A percentile compares a stretch with the other conserved stretches of the same genome.
phyloP scores from a whole-genome alignment of 2,888 invertebrate genomes.

The Agrochola circellaris region DNA sequence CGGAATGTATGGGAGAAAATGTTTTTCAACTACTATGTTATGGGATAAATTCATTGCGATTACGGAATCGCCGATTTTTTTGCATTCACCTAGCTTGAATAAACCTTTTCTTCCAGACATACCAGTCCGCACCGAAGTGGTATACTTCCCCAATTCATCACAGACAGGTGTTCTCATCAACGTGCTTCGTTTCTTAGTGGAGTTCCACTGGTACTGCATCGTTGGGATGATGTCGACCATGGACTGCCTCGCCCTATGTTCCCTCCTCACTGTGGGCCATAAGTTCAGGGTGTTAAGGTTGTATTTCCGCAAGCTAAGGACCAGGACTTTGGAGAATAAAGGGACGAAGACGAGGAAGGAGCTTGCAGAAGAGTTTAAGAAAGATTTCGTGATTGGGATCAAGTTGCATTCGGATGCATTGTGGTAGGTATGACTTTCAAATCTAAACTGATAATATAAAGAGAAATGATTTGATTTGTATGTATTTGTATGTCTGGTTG shows the following conservation, averaged over 20 bases:
- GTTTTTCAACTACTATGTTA: too few species aligned
- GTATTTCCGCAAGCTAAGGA: constrained; percentile 72
- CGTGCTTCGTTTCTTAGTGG: constrained; percentile 72
- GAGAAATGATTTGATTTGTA: too few species aligned
- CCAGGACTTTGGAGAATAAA: constrained; percentile 61
- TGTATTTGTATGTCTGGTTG: too few species aligned
- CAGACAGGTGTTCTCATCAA: constrained; percentile 69
- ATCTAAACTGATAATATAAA: too few species aligned
- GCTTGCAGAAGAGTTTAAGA: constrained; percentile 68
- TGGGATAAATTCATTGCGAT: too few species aligned
- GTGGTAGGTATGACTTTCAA: constrained; percentile 68
- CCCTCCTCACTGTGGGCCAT: constrained; percentile 72
- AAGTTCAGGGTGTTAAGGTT: constrained; percentile 76
- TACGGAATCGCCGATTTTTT: too few species aligned
- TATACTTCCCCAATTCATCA: constrained; percentile 71
- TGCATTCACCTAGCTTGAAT: background rate
- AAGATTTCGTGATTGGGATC: constrained; percentile 76
- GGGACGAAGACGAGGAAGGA: constrained; percentile 54
- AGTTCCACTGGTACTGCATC: constrained; percentile 79
- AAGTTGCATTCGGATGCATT: constrained; percentile 78
- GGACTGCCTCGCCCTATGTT: constrained; percentile 74
- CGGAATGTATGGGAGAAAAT: too few species aligned
- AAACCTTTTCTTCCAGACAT: constrained; percentile 67
- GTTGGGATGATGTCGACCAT: constrained; percentile 74
- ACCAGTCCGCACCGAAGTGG: constrained; percentile 77